phyloP scores from a whole-genome alignment of 2,797 vertebrate species.

The Taenioides sp. region DNA sequence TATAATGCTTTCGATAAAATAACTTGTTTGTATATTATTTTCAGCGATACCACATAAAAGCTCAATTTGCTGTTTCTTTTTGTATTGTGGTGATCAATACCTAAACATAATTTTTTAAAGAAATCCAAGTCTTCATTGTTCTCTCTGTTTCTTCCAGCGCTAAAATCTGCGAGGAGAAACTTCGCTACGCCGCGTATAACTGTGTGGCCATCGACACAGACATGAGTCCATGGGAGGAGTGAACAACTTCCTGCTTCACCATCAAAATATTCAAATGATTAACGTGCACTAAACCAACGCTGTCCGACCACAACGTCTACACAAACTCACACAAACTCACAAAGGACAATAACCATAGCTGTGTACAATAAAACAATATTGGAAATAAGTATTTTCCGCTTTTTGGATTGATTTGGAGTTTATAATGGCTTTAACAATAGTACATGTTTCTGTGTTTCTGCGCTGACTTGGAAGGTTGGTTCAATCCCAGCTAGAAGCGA shows the following conservation, averaged over 20 bases:
- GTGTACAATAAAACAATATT: slow-evolving; percentile 70
- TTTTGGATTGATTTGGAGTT: background rate
- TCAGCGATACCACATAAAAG: too few relatives aligned
- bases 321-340: slow-evolving; percentile 43
- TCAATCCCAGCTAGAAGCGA: too few relatives aligned
- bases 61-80: too few relatives aligned
- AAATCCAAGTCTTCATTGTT: background rate
- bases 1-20: too few relatives aligned
- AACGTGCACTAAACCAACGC: slow-evolving; percentile 42
- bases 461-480: too few relatives aligned
- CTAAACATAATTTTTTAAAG: background rate
- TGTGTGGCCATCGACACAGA: slow-evolving; percentile 98
- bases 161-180: slow-evolving; percentile 95
- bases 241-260: slow-evolving; percentile 60
- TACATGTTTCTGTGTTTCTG: too few relatives aligned
- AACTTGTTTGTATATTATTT: too few relatives aligned
- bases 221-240: slow-evolving; percentile 98
- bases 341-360: slow-evolving; percentile 56
- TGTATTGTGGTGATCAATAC: too few relatives aligned
- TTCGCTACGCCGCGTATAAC: slow-evolving; percentile 97
- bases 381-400: slow-evolving; percentile 23
- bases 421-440: background rate
- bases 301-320: slow-evolving; percentile 31
- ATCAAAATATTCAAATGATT: background rate
- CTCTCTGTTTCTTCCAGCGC: slow-evolving; percentile 74